Evolutionary conservation across 1,140 invertebrate species (phyloP).

Genomic region (Akabosia matsudoensis): DNA sequence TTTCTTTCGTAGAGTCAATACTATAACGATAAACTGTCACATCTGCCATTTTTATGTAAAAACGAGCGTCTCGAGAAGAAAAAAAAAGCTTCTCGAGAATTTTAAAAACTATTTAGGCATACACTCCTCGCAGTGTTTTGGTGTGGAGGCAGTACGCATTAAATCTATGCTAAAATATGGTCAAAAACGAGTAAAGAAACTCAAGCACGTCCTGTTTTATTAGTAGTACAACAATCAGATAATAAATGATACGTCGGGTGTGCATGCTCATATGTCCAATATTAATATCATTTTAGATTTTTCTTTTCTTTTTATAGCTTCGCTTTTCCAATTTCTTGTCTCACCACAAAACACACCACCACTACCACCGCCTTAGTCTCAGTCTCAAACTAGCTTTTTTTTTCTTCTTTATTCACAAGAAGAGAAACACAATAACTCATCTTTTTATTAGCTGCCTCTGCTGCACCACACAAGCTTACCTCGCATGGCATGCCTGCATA

Average conservation of each 20-base stretch:
- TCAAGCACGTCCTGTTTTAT: background rate
- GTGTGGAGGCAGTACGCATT: no score
- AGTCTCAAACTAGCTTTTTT: background rate
- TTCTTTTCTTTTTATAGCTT: background rate
- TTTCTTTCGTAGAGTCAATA: no score
- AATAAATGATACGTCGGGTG: constrained; percentile 7
- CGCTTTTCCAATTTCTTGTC: background rate
- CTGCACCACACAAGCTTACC: no score
- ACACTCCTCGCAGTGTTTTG: no score
- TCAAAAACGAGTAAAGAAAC: background rate
- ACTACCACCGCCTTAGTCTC: background rate
- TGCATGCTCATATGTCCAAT: background rate
- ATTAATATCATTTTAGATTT: constrained; percentile 13
- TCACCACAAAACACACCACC: background rate
- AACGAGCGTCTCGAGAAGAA: no score
- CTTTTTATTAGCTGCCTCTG: background rate
- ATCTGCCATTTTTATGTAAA: no score
- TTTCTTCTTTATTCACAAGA: background rate
- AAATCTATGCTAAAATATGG: no score
- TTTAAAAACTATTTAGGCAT: no score
- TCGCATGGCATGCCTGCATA: no score
- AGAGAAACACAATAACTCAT: background rate
- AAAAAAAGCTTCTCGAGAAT: no score
- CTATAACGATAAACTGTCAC: no score
- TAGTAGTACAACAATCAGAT: background rate